Conservation (phyloP, 2,797 vertebrate genomes). For the Anguilla marmorata region DNA sequence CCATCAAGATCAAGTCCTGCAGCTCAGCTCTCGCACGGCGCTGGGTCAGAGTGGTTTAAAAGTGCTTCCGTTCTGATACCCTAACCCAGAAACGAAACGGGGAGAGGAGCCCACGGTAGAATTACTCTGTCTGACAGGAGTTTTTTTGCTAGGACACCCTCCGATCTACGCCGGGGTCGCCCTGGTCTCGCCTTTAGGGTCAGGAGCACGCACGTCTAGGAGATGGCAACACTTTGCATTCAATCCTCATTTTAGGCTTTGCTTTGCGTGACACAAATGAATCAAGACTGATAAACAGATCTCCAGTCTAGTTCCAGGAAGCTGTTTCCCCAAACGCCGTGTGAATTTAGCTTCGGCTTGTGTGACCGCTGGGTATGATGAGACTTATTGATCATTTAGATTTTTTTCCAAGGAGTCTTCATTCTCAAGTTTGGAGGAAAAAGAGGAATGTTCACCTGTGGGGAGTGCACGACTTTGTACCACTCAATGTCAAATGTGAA, state of each 20-base stretch:
- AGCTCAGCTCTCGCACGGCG: conserved; percentile 83
- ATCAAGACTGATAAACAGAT: conserved; percentile 82
- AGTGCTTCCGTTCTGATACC: conserved; percentile 86
- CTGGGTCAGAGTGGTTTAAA: conserved; percentile 80
- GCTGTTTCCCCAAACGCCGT: conserved; percentile 76
- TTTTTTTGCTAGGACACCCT: conserved; percentile 91
- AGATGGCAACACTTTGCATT: conserved; percentile 85
- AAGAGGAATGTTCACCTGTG: conserved; percentile 53
- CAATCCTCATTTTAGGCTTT: conserved; percentile 79
- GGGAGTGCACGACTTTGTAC: conserved; percentile 68
- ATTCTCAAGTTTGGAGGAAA: conserved; percentile 63
- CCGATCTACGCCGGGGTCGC: conserved; percentile 90
- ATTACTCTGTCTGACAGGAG: conserved; percentile 80
- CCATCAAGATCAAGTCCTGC: conserved; percentile 90
- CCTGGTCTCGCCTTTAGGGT: conserved; percentile 85
- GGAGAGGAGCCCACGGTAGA: conserved; percentile 77
- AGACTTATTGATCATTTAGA: conserved; percentile 73
- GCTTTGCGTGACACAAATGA: conserved; percentile 65
- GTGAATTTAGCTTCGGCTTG: conserved; percentile 82
- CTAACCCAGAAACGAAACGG: conserved; percentile 47
- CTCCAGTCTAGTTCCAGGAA: conserved; percentile 40
- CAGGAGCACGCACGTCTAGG: conserved; percentile 75
- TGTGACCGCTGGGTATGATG: conserved; percentile 78
- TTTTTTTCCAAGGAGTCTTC: conserved; percentile 56
- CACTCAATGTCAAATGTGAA: conserved; percentile 75